A percentile compares a stretch with the other conserved stretches of the same genome.
Evolutionary conservation across 1,140 invertebrate genomes (phyloP).

Genomic region (Drosophila kepulauana): DNA sequence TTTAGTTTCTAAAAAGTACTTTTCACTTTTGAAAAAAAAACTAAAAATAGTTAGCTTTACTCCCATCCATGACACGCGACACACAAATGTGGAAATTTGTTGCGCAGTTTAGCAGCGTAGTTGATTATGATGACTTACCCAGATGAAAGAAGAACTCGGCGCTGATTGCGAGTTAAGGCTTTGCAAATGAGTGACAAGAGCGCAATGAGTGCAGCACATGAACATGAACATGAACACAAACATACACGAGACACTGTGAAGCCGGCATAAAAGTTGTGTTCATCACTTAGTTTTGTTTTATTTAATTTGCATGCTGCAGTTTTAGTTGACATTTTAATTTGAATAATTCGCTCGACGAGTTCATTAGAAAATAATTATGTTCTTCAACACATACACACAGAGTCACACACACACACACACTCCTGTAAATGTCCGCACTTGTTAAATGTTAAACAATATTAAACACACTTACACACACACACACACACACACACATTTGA

Average conservation of each 20-base stretch:
- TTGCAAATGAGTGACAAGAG: slow-evolving; percentile 34
- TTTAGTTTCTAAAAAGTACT: background rate
- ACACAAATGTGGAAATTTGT: slow-evolving; percentile 10
- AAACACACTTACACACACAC: slow-evolving; percentile 4
- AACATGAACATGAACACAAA: slow-evolving; percentile 21
- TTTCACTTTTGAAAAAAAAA: background rate
- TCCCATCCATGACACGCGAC: slow-evolving; percentile 7
- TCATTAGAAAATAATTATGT: slow-evolving; percentile 56
- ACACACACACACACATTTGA: slow-evolving; percentile 10
- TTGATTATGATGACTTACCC: slow-evolving; percentile 20
- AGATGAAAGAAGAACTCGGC: slow-evolving; percentile 18
- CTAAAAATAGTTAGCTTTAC: slow-evolving; percentile 1
- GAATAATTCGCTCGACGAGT: slow-evolving; percentile 43
- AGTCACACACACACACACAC: slow-evolving; percentile 10
- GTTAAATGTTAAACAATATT: slow-evolving; percentile 42
- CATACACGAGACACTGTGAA: slow-evolving; percentile 21
- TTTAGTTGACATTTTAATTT: slow-evolving; percentile 54
- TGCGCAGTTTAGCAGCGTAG: background rate
- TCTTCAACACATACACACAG: slow-evolving; percentile 23
- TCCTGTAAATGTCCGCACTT: slow-evolving; percentile 24
- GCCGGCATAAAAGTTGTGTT: slow-evolving; percentile 28
- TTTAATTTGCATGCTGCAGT: slow-evolving; percentile 45
- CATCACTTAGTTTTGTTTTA: slow-evolving; percentile 27
- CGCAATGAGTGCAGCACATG: slow-evolving; percentile 18
- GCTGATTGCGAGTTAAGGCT: slow-evolving; percentile 27